Evolutionary conservation across 2,797 vertebrate species (phyloP).

Genomic region (Eospalax fontanierii): DNA sequence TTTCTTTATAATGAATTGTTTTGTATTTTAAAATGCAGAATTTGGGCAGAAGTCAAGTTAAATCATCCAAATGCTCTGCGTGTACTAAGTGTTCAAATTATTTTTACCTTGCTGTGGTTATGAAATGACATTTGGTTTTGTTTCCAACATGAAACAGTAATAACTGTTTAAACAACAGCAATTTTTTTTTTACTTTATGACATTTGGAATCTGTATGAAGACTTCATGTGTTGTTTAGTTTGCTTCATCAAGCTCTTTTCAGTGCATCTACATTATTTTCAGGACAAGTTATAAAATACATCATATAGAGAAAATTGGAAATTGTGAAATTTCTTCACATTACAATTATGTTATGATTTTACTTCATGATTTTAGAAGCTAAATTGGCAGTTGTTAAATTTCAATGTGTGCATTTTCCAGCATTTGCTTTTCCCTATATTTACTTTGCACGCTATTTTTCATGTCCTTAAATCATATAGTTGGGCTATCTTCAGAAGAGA

Average conservation of each 20-base stretch:
- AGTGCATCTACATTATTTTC: background rate
- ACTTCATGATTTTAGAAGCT: background rate
- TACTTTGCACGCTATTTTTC: background rate
- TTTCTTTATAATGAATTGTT: slow-evolving; percentile 49
- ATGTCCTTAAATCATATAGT: background rate
- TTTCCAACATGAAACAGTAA: slow-evolving; percentile 11
- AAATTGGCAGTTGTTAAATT: background rate
- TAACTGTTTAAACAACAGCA: background rate
- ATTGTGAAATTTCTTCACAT: background rate
- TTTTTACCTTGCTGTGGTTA: background rate
- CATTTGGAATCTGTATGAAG: background rate
- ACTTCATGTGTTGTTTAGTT: background rate
- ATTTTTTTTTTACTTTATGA: background rate
- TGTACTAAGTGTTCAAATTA: background rate
- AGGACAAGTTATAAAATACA: background rate
- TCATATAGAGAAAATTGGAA: background rate
- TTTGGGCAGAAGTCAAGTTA: background rate
- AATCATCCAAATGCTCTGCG: background rate
- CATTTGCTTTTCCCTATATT: background rate
- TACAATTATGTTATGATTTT: slow-evolving; percentile 7
- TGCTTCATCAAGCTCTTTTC: background rate
- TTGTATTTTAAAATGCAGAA: slow-evolving; percentile 47
- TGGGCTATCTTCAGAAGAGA: background rate
- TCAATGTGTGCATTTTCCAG: background rate
- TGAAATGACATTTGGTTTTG: background rate